A percentile compares a stretch with the other conserved stretches of the same genome.
Evolutionary conservation across 2,888 invertebrate species (phyloP).

Genomic region (Conomelus anceps): DNA sequence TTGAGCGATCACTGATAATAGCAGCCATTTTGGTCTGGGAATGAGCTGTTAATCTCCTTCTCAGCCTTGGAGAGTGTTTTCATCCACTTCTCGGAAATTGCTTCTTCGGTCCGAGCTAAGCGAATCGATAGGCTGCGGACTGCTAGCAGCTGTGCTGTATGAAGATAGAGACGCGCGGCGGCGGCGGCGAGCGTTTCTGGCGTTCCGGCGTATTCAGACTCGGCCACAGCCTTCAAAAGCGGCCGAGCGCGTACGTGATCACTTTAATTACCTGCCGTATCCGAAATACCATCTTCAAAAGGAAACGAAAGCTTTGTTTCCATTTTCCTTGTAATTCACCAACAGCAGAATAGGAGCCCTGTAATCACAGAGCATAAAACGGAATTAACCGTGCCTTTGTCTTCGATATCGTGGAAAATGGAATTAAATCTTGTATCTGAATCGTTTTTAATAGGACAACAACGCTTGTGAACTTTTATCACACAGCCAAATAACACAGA

Average conservation of each 20-base stretch:
- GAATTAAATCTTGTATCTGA: not conserved
- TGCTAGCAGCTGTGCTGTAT: too few relatives aligned
- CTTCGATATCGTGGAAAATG: not conserved
- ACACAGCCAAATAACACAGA: too few relatives aligned
- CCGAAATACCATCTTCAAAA: not conserved
- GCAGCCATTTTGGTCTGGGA: not conserved
- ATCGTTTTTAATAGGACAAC: not conserved
- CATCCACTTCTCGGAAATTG: not conserved
- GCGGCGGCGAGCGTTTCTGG: not conserved
- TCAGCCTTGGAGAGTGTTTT: not conserved
- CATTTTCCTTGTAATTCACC: not conserved
- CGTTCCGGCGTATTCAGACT: too few relatives aligned
- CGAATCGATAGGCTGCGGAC: not conserved
- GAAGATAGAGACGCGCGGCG: too few relatives aligned
- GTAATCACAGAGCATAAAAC: not conserved
- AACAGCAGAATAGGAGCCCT: not conserved
- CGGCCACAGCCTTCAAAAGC: not conserved
- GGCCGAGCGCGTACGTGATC: not conserved
- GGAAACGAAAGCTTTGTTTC: not conserved
- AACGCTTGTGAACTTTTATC: not conserved
- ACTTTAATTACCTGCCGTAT: not conserved
- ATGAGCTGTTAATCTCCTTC: not conserved
- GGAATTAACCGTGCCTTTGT: not conserved
- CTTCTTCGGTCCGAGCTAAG: not conserved
- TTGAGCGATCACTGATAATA: not conserved